A percentile compares a stretch with the other conserved stretches of the same genome.
phyloP scores from a whole-genome alignment of 2,797 vertebrate genomes.

The Anableps anableps region DNA sequence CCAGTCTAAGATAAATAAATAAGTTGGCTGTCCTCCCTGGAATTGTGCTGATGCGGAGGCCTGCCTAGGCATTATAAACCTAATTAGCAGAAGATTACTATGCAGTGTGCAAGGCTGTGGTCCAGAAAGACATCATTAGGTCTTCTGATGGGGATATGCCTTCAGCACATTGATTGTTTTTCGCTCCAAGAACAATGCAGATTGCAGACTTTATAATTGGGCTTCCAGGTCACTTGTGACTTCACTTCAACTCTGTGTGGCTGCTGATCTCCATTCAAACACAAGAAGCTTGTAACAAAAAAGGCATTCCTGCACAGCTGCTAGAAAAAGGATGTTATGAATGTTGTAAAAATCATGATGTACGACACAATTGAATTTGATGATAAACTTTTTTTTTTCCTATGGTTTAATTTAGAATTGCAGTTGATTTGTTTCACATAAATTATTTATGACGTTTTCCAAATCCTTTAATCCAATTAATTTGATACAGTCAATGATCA shows the following conservation, averaged over 20 bases:
- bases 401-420: not conserved
- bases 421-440: not conserved
- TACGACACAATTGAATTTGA: constrained; percentile 13
- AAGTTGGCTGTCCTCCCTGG: constrained; percentile 80
- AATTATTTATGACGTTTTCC: constrained; percentile 5
- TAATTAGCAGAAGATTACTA: constrained; percentile 90
- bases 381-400: not conserved
- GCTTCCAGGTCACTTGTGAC: constrained; percentile 83
- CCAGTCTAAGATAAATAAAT: constrained; percentile 83
- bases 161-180: constrained; percentile 87
- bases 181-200: constrained; percentile 87
- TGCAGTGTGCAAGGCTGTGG: constrained; percentile 87
- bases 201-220: constrained; percentile 88
- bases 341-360: constrained; percentile 59
- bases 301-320: constrained; percentile 64
- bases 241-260: constrained; percentile 75
- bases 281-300: constrained; percentile 67
- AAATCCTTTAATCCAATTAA: constrained; percentile 24
- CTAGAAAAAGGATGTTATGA: constrained; percentile 60
- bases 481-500: constrained; percentile 1
- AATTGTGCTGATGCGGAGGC: constrained; percentile 84
- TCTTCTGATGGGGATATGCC: constrained; percentile 88
- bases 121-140: constrained; percentile 89
- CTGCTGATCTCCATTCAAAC: constrained; percentile 73
- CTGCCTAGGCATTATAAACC: constrained; percentile 87